Evolutionary conservation across 1,140 invertebrate genomes (phyloP).

Genomic region (Atta texana): DNA sequence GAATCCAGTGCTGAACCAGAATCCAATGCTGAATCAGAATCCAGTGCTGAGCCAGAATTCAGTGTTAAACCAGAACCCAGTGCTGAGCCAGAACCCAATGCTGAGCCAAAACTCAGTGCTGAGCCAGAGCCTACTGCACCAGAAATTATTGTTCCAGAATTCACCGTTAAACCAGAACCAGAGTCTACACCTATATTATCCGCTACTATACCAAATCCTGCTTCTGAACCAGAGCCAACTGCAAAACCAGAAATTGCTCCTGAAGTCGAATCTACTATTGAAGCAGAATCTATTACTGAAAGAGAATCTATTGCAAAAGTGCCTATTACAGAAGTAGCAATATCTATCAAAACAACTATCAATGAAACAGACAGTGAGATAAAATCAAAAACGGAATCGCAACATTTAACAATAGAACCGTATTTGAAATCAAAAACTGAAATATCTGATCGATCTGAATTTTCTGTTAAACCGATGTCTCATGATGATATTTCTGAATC

Average conservation of each 20-base stretch:
- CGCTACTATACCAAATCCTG: constrained; percentile 71
- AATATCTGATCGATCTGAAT: constrained; percentile 20
- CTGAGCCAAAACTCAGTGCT: no score
- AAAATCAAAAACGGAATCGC: constrained; percentile 31
- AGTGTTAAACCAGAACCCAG: no score
- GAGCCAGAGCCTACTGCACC: no score
- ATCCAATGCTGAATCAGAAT: no score
- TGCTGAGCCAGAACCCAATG: no score
- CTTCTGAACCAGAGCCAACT: constrained; percentile 71
- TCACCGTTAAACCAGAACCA: constrained; percentile 70
- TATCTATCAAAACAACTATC: background rate
- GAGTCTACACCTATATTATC: constrained; percentile 66
- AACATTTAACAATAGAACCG: constrained; percentile 30
- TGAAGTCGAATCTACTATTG: constrained; percentile 66
- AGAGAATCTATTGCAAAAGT: constrained; percentile 73
- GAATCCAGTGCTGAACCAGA: no score
- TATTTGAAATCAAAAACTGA: constrained; percentile 24
- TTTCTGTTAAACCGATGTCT: background rate
- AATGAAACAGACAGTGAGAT: constrained; percentile 2
- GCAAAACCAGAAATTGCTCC: constrained; percentile 66
- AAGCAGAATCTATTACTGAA: constrained; percentile 75
- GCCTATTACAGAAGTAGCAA: constrained; percentile 72
- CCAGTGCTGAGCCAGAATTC: no score
- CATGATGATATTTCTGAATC: constrained; percentile 2
- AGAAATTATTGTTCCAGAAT: constrained; percentile 52